Evolutionary conservation across 1,140 invertebrate genomes (phyloP).

Genomic region (Spodoptera litura): DNA sequence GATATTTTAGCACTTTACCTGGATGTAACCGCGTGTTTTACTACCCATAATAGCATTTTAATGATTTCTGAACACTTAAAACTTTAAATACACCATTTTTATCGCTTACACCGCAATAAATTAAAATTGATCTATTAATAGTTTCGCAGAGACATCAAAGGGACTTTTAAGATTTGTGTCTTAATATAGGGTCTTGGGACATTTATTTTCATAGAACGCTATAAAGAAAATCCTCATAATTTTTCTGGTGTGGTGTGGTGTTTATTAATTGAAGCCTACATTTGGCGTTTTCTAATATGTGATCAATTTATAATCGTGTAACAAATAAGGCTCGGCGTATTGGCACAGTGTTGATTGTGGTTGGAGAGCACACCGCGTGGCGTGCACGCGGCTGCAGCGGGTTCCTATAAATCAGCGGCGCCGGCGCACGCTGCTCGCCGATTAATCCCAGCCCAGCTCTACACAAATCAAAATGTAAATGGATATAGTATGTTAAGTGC

Average conservation of each 20-base stretch:
- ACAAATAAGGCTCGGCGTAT: neutral
- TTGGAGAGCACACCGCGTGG: slow-evolving; percentile 32
- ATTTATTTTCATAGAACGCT: no score
- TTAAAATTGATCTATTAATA: slow-evolving; percentile 68
- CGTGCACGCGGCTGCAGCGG: slow-evolving; percentile 48
- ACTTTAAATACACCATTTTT: slow-evolving; percentile 60
- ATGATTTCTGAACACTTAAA: slow-evolving; percentile 17
- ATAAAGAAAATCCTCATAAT: no score
- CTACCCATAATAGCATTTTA: slow-evolving; percentile 61
- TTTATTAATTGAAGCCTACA: no score
- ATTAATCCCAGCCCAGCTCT: slow-evolving; percentile 80
- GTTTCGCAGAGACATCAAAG: slow-evolving; percentile 9
- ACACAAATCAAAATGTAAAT: slow-evolving; percentile 86
- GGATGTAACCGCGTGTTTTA: slow-evolving; percentile 56
- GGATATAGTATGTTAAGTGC: slow-evolving; percentile 85
- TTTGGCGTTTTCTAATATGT: no score
- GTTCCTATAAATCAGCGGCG: slow-evolving; percentile 76
- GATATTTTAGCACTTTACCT: slow-evolving; percentile 61
- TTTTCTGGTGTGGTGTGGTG: no score
- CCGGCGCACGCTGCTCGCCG: slow-evolving; percentile 77
- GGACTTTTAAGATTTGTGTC: no score
- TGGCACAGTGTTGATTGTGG: slow-evolving; percentile 37
- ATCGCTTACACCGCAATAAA: slow-evolving; percentile 61
- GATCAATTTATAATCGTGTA: neutral
- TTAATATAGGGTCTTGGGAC: no score